These are phyloP conservation scores for Dryas iulia DNA, from an alignment of 1,140 invertebrate species.

Conservation along the genomic window DNA sequence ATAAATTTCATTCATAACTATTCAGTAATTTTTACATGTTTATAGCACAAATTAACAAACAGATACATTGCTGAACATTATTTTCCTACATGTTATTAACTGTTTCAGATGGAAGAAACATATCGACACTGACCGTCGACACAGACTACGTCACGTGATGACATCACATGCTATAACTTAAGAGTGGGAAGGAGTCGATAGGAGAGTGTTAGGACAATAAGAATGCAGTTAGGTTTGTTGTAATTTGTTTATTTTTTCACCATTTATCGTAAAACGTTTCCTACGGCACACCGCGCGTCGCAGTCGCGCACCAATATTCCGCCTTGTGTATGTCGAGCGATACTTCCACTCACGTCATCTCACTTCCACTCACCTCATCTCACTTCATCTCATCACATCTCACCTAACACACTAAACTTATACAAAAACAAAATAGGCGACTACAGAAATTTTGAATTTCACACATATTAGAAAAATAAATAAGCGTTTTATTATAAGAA, in stretches of 20 bases:
- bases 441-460: constrained; percentile 34
- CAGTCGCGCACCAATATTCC: constrained; percentile 74
- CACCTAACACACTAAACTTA: constrained; percentile 40
- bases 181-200: no score
- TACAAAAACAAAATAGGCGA: constrained; percentile 35
- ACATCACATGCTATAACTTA: no score
- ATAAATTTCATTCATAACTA: no score
- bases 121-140: no score
- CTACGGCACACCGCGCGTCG: constrained; percentile 75
- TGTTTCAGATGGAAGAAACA: no score
- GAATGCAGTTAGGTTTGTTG: constrained; percentile 50
- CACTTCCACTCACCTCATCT: constrained; percentile 28
- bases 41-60: no score
- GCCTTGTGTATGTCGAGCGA: constrained; percentile 74
- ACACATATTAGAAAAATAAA: constrained; percentile 63
- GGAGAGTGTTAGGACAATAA: no score
- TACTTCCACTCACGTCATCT: constrained; percentile 20
- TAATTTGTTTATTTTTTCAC: constrained; percentile 79
- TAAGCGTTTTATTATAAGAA: constrained; percentile 57
- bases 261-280: constrained; percentile 79
- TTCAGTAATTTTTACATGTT: no score
- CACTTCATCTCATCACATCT: constrained; percentile 29
- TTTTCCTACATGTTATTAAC: no score
- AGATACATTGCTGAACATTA: no score
- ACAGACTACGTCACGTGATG: no score